Base-by-base conservation (phyloP, 1,140 invertebrate genomes). In the Atta cephalotes region DNA sequence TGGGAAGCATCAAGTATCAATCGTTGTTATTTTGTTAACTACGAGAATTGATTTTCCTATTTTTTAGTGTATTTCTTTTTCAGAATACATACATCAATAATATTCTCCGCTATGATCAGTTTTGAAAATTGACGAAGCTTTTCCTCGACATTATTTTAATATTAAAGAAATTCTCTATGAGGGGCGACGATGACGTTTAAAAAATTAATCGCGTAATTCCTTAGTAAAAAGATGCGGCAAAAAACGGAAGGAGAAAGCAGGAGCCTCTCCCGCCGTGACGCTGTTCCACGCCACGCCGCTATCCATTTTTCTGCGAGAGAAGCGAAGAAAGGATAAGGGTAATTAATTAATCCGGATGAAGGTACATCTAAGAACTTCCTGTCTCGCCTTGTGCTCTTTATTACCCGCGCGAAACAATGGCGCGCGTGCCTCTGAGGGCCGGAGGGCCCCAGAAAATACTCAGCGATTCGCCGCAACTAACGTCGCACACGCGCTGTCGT, bases 311-410 rank as follows among this genome's bases (percentile, higher is more conserved):
- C 82, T 76, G 39, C 76, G 53, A 87, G 63, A 76, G 39, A 62
- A 62, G 80, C 39, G 65, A 21, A 53, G 56, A 14, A 31, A 51
- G 58, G 77, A 72, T 60, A 56, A 81, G 31, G 77, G 66, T 85
- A 89, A 90, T 90, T 90, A 90, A 90, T 90, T 90, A 90, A 90
- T 90, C 89, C 85, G 62, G 65, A 72, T 77, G 88, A 88, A 88
- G 86, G 90, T 91, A 72, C 86, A 87, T 65, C 90, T 79, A 89
- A 91, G 85, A 91, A 91, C 86, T 91, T 91, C 82, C 88, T 70
- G 66, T 51, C 82, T 81, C 82, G 71, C 58, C 68, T 58, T 72
- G n/a, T 65, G 74, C 31, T 86, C 90, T 82, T 82, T 89, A 87
- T 86, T 90, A 89, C 79, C 85, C 66, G 77, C 77, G 68, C 56